Evolutionary conservation across 2,797 vertebrate species (phyloP).

Genomic region (Oryzias dopingdopingensis): DNA sequence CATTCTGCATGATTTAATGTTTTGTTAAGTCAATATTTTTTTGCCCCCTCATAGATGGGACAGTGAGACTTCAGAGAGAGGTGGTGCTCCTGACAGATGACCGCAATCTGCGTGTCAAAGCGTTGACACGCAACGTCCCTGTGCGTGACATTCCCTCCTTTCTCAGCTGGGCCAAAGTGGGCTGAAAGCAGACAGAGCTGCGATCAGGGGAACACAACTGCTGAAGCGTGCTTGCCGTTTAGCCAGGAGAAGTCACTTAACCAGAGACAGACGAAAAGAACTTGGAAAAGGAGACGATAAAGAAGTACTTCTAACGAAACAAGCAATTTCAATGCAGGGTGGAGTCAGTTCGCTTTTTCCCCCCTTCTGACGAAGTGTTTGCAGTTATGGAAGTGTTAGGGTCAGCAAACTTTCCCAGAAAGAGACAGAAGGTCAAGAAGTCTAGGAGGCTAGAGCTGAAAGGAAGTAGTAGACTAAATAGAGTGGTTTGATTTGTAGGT

Average conservation of each 20-base stretch:
- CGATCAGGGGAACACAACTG: slow-evolving; percentile 57
- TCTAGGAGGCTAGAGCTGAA: slow-evolving; percentile 42
- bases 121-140: slow-evolving; percentile 93
- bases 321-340: slow-evolving; percentile 49
- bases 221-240: slow-evolving; percentile 81
- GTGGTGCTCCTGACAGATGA: slow-evolving; percentile 97
- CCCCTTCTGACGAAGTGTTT: slow-evolving; percentile 52
- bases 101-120: slow-evolving; percentile 96
- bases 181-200: slow-evolving; percentile 76
- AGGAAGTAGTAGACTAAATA: slow-evolving; percentile 15
- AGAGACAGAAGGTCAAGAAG: slow-evolving; percentile 40
- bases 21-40: no score
- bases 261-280: slow-evolving; percentile 41
- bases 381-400: slow-evolving; percentile 57
- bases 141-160: slow-evolving; percentile 96
- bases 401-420: slow-evolving; percentile 54
- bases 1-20: not conserved
- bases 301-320: slow-evolving; percentile 46
- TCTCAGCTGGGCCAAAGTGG: slow-evolving; percentile 88
- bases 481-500: slow-evolving; percentile 42
- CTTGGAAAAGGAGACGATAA: slow-evolving; percentile 36
- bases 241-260: slow-evolving; percentile 71
- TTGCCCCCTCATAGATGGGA: not conserved
- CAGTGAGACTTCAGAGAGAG: slow-evolving; percentile 89
- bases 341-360: slow-evolving; percentile 45